Evolutionary conservation across 2,888 invertebrate genomes (phyloP).

Genomic region (Metallyticus violacea): DNA sequence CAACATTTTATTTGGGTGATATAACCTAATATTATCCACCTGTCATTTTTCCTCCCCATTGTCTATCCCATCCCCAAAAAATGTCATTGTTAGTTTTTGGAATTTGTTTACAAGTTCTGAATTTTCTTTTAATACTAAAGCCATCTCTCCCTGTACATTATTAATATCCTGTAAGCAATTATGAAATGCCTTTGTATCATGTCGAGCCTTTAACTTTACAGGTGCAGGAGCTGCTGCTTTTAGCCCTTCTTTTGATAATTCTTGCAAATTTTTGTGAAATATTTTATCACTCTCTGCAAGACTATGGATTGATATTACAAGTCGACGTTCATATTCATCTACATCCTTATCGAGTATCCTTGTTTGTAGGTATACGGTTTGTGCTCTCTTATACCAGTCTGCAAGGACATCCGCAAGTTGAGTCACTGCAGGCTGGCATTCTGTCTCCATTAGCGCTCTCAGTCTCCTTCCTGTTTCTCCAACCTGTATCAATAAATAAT

Average conservation of each 20-base stretch:
- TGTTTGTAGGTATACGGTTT: slow-evolving; percentile 79
- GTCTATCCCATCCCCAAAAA: slow-evolving; percentile 20
- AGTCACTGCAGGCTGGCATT: slow-evolving; percentile 69
- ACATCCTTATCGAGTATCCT: slow-evolving; percentile 78
- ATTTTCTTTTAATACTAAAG: slow-evolving; percentile 47
- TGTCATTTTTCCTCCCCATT: slow-evolving; percentile 7
- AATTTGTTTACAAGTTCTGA: slow-evolving; percentile 46
- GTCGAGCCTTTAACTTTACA: not conserved
- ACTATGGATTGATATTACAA: slow-evolving; percentile 47
- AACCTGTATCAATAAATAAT: slow-evolving; percentile 44
- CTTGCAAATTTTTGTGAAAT: slow-evolving; percentile 19
- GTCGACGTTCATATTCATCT: slow-evolving; percentile 49
- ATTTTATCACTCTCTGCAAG: slow-evolving; percentile 4
- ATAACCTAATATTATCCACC: not conserved
- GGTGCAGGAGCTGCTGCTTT: not conserved
- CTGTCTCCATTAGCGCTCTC: slow-evolving; percentile 64
- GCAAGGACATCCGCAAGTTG: slow-evolving; percentile 75
- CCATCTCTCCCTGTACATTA: slow-evolving; percentile 45
- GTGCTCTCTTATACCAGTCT: slow-evolving; percentile 87
- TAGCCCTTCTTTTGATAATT: not conserved
- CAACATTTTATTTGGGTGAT: not conserved
- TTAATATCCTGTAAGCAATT: slow-evolving; percentile 41
- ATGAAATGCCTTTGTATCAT: slow-evolving; percentile 30
- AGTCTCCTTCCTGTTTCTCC: slow-evolving; percentile 73
- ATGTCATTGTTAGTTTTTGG: slow-evolving; percentile 39